Evolutionary conservation across 2,797 vertebrate genomes (phyloP).

Genomic region (Bucorvus abyssinicus): DNA sequence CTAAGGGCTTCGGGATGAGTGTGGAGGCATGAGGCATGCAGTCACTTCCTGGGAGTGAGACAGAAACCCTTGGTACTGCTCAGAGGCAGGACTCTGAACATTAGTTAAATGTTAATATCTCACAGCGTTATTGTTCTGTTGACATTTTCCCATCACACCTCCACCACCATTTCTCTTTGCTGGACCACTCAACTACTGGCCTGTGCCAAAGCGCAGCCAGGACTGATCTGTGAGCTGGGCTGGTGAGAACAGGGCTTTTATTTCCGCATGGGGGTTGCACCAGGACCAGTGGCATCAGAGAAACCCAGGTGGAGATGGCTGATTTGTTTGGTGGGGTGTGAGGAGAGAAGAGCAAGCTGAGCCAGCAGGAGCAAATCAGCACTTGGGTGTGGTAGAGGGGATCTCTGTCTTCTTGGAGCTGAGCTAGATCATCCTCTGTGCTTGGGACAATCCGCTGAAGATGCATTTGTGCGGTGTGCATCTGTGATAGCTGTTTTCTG

Average conservation of each 20-base stretch:
- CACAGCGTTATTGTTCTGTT: not conserved
- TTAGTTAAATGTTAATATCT: not conserved
- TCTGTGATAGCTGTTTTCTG: not conserved
- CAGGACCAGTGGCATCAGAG: fast-evolving
- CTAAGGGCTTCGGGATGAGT: not conserved
- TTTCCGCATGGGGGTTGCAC: not conserved
- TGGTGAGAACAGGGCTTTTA: not conserved
- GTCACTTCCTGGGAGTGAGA: not conserved
- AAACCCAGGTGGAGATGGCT: not conserved
- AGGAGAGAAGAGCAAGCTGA: fast-evolving
- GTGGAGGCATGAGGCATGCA: not conserved
- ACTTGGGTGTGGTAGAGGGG: fast-evolving
- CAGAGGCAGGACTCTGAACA: not conserved
- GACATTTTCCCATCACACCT: not conserved
- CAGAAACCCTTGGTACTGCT: not conserved
- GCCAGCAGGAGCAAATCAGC: not conserved
- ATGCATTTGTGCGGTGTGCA: not conserved
- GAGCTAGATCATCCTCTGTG: fast-evolving
- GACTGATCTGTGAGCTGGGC: not conserved
- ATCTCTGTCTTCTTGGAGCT: not conserved
- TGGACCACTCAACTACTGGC: not conserved
- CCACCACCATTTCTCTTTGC: not conserved
- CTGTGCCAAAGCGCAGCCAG: not conserved
- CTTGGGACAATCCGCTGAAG: not conserved
- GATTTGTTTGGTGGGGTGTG: not conserved